Conservation (phyloP, 2,113 vertebrate species). For the Cavia porcellus region DNA sequence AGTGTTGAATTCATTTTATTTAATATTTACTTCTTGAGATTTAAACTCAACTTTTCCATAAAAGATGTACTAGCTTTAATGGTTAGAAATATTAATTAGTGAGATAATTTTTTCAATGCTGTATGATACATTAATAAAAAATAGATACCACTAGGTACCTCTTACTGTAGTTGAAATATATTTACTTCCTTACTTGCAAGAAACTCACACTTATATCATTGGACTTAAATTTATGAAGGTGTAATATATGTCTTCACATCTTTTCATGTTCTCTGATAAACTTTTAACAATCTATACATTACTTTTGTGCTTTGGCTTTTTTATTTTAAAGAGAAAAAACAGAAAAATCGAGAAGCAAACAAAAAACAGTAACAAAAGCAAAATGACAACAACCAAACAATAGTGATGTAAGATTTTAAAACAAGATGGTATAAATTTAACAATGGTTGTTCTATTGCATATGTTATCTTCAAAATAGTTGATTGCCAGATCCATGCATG, state of each 20-base stretch:
- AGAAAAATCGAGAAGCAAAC: no score
- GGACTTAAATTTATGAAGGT: not conserved
- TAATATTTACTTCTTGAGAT: constrained; percentile 33
- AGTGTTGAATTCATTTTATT: not conserved
- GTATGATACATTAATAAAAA: not conserved
- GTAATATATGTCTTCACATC: not conserved
- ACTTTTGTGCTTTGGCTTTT: not conserved
- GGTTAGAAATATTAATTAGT: not conserved
- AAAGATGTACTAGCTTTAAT: not conserved
- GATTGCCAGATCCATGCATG: no score
- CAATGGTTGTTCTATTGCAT: no score
- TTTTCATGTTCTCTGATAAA: not conserved
- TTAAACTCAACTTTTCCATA: not conserved
- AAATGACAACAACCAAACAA: no score
- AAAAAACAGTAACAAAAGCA: no score
- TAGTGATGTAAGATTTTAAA: no score
- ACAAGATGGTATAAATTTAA: no score
- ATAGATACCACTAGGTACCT: not conserved
- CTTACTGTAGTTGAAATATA: not conserved
- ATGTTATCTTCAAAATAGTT: no score
- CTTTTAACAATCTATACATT: not conserved
- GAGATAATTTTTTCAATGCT: not conserved
- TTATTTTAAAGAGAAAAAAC: no score
- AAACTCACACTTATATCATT: not conserved
- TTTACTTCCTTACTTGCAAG: not conserved